phyloP scores from a whole-genome alignment of 2,888 invertebrate species.

The Cerastoderma edule region DNA sequence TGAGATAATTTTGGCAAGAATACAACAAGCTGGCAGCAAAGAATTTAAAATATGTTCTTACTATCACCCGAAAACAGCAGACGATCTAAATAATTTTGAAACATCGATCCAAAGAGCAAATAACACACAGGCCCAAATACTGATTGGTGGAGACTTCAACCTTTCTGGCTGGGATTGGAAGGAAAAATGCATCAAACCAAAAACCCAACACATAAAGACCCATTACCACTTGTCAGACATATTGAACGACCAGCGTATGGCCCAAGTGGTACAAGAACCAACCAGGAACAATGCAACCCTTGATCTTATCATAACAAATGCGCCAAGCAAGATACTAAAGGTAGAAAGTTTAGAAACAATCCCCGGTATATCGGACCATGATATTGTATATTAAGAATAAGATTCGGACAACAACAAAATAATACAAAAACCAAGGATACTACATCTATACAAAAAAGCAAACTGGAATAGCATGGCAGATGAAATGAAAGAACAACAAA shows the following conservation, averaged over 20 bases:
- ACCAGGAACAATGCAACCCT: slow-evolving; percentile 45
- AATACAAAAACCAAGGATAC: slow-evolving; percentile 29
- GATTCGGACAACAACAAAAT: not conserved
- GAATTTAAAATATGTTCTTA: slow-evolving; percentile 5
- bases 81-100: not conserved
- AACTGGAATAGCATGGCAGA: slow-evolving; percentile 37
- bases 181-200: not conserved
- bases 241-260: slow-evolving; percentile 43
- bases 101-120: not conserved
- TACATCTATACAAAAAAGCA: slow-evolving; percentile 52
- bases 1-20: slow-evolving; percentile 2
- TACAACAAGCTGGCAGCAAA: not conserved
- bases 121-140: not conserved
- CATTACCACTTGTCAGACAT: slow-evolving; percentile 21
- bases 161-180: slow-evolving; percentile 22
- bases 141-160: slow-evolving; percentile 20
- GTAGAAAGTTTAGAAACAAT: slow-evolving; percentile 13
- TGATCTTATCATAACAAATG: slow-evolving; percentile 55
- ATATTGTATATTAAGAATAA: slow-evolving; percentile 34
- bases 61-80: slow-evolving; percentile 14
- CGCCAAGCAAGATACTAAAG: slow-evolving; percentile 30
- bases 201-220: not conserved
- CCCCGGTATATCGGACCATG: slow-evolving; percentile 57
- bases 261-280: slow-evolving; percentile 44
- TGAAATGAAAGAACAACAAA: slow-evolving; percentile 36